A percentile compares a stretch with the other conserved stretches of the same genome.
phyloP scores from a whole-genome alignment of 1,140 invertebrate species.

The Varroa destructor region DNA sequence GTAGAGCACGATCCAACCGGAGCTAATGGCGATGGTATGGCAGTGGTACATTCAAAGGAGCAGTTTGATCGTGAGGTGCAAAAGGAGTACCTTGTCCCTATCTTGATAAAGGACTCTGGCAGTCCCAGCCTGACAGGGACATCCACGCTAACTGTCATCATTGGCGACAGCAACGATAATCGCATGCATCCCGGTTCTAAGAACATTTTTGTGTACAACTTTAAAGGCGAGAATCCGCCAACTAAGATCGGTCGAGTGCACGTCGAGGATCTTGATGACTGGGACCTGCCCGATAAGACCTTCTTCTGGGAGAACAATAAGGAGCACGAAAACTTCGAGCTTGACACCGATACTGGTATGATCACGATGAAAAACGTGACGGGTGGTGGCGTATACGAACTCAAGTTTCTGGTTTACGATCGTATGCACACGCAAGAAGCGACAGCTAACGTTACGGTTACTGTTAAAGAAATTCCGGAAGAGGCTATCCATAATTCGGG shows the following conservation, averaged over 20 bases:
- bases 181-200: conserved; percentile 91
- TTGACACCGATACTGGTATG: conserved; percentile 83
- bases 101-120: conserved; percentile 81
- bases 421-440: conserved; percentile 82
- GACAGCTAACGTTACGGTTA: conserved; percentile 79
- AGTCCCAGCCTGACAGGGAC: conserved; percentile 84
- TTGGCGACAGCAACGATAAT: conserved; percentile 89
- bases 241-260: conserved; percentile 88
- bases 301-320: conserved; percentile 82
- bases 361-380: conserved; percentile 85
- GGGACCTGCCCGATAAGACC: conserved; percentile 91
- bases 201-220: conserved; percentile 92
- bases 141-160: conserved; percentile 81
- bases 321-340: conserved; percentile 56
- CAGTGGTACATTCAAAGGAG: conserved; percentile 70
- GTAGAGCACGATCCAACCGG: conserved; percentile 58
- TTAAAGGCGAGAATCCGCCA: conserved; percentile 68
- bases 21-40: conserved; percentile 87
- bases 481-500: conserved; percentile 90
- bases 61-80: conserved; percentile 88
- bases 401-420: conserved; percentile 84
- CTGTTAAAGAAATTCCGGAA: conserved; percentile 79
- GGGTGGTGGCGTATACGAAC: conserved; percentile 60
- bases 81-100: conserved; percentile 84
- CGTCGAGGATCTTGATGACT: conserved; percentile 89